Evolutionary conservation across 1,140 invertebrate genomes (phyloP).

Genomic region (Harlomillsia oculata): DNA sequence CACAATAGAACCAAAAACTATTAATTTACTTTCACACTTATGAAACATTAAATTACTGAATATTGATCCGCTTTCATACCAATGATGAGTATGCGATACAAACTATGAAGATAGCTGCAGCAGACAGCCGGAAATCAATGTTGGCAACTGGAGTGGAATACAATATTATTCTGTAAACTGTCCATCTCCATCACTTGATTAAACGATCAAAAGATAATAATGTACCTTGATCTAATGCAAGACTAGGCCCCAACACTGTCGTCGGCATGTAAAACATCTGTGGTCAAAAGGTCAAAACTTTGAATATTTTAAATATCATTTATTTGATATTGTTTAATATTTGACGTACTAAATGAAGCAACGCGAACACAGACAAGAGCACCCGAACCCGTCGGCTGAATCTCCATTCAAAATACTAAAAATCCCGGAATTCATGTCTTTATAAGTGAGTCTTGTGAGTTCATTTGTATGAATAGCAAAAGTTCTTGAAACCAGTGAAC

Average conservation of each 20-base stretch:
- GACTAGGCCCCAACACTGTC: conserved; percentile 7
- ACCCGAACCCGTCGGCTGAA: conserved; percentile 11
- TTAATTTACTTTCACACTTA: background rate
- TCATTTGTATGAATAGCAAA: background rate
- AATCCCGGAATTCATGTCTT: background rate
- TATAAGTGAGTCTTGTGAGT: background rate
- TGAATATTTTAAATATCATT: background rate
- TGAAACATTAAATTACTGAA: conserved; percentile 1
- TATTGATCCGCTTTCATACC: conserved; percentile 42
- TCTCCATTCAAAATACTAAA: conserved; percentile 27
- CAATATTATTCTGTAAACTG: background rate
- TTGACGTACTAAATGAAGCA: conserved; percentile 14
- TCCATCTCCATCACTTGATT: background rate
- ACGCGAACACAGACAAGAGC: conserved; percentile 1
- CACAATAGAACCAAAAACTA: conserved; percentile 6
- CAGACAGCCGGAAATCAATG: conserved; percentile 66
- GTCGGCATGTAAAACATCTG: conserved; percentile 15
- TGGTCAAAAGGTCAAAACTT: background rate
- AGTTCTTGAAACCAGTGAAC: conserved; percentile 40
- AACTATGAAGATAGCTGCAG: conserved; percentile 73
- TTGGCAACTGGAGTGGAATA: conserved; percentile 56
- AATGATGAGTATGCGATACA: conserved; percentile 87
- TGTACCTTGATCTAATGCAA: conserved; percentile 22
- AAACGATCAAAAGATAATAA: background rate
- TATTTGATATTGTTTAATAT: background rate